Conservation (phyloP, 2,113 vertebrate genomes). For the Hylia prasina region DNA sequence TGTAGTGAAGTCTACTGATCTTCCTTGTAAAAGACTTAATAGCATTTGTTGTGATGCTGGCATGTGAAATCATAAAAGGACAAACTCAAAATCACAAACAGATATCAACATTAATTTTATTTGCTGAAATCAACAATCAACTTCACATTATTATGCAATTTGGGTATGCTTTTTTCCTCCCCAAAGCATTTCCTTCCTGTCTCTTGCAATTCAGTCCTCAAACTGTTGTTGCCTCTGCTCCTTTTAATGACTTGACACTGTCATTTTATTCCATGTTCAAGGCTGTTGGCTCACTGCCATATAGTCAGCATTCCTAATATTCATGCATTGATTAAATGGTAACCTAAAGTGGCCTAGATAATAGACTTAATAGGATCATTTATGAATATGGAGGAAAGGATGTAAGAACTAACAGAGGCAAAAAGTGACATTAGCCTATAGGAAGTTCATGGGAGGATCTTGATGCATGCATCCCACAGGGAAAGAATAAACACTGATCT, state of each 20-base stretch:
- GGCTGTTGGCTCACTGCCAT: constrained; percentile 25
- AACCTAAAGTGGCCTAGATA: neutral
- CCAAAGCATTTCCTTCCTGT: constrained; percentile 39
- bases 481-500: neutral
- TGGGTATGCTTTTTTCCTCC: neutral
- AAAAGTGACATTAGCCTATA: neutral
- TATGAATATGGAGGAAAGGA: neutral
- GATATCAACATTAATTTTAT: constrained; percentile 27
- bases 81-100: neutral
- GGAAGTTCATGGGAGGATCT: neutral
- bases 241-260: neutral
- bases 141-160: constrained; percentile 13
- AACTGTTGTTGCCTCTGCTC: neutral
- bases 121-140: constrained; percentile 46
- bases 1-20: neutral
- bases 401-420: neutral
- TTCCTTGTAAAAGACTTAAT: neutral
- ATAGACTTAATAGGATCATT: neutral
- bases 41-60: neutral
- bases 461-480: neutral
- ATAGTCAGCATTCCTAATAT: neutral
- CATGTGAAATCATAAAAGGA: neutral
- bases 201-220: constrained; percentile 32
- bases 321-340: neutral
- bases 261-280: constrained; percentile 48